Conservation (phyloP, 2,888 invertebrate genomes). For the Noctua comes region DNA sequence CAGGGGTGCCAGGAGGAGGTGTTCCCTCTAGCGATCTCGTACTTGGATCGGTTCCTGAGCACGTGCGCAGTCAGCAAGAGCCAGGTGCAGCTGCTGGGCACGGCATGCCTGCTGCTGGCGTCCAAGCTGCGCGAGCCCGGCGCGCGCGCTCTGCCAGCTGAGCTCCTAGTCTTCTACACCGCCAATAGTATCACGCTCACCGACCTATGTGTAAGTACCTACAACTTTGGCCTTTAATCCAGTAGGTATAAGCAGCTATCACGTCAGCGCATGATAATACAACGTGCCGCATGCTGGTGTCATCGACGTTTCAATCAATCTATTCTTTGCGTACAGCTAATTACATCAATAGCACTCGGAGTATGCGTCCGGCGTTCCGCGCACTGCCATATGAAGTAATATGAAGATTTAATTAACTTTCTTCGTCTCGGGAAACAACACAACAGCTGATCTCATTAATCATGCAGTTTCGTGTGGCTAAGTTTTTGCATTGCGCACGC, state of each 20-base stretch:
- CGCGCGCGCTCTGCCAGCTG: slow-evolving; percentile 93
- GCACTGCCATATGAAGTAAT: slow-evolving; percentile 70
- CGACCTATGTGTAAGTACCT: slow-evolving; percentile 96
- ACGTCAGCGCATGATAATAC: slow-evolving; percentile 25
- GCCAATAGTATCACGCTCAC: slow-evolving; percentile 97
- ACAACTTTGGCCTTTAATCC: slow-evolving; percentile 23
- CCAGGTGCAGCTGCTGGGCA: slow-evolving; percentile 97
- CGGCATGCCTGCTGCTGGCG: slow-evolving; percentile 97
- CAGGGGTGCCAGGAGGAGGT: slow-evolving; percentile 98
- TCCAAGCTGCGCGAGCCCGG: slow-evolving; percentile 97
- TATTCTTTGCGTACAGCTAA: slow-evolving; percentile 40
- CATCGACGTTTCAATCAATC: slow-evolving; percentile 41
- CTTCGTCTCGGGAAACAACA: slow-evolving; percentile 77
- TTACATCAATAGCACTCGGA: slow-evolving; percentile 55
- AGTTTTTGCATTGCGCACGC: slow-evolving; percentile 73
- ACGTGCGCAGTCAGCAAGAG: slow-evolving; percentile 95
- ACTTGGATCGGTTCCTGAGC: slow-evolving; percentile 98
- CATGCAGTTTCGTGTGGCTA: slow-evolving; percentile 76
- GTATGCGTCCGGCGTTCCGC: slow-evolving; percentile 34
- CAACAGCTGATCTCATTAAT: slow-evolving; percentile 85
- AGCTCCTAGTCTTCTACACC: slow-evolving; percentile 97
- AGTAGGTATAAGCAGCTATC: slow-evolving; percentile 29
- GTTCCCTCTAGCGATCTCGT: slow-evolving; percentile 97
- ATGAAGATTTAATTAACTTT: slow-evolving; percentile 79
- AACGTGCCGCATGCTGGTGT: slow-evolving; percentile 17